Evolutionary conservation across 2,113 vertebrate genomes (phyloP).

Genomic region (Collichthys lucidus): DNA sequence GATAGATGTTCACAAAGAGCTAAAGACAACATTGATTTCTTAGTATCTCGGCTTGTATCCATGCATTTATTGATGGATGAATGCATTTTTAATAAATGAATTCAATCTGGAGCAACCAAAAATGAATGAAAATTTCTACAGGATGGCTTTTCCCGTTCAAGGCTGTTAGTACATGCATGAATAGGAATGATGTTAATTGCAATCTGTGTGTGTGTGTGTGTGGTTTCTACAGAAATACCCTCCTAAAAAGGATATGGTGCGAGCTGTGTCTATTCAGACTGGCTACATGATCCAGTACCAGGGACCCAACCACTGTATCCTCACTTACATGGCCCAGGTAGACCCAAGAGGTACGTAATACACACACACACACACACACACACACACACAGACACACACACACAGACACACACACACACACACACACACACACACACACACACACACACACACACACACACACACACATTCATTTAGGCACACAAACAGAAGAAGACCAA

Average conservation of each 20-base stretch:
- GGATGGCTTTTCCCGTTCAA: not conserved
- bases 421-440: not conserved
- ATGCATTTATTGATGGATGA: not conserved
- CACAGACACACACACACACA: constrained; percentile 5
- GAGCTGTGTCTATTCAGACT: constrained; percentile 95
- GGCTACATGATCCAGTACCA: constrained; percentile 93
- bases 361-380: constrained; percentile 19
- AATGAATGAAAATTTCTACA: not conserved
- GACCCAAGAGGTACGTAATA: constrained; percentile 91
- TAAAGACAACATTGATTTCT: not conserved
- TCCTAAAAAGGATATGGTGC: constrained; percentile 93
- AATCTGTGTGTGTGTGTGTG: not conserved
- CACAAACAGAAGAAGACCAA: constrained; percentile 1
- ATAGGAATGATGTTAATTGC: not conserved
- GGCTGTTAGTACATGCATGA: not conserved
- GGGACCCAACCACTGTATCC: constrained; percentile 87
- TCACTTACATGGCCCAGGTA: constrained; percentile 96
- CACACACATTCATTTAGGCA: not conserved
- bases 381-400: constrained; percentile 16
- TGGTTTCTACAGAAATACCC: constrained; percentile 90
- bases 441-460: constrained; percentile 3
- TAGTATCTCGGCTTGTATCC: not conserved
- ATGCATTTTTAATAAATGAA: not conserved
- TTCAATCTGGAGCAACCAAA: not conserved
- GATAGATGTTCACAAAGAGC: not conserved